Base-by-base conservation (phyloP, 2,888 invertebrate species). In the Erebia aethiops region DNA sequence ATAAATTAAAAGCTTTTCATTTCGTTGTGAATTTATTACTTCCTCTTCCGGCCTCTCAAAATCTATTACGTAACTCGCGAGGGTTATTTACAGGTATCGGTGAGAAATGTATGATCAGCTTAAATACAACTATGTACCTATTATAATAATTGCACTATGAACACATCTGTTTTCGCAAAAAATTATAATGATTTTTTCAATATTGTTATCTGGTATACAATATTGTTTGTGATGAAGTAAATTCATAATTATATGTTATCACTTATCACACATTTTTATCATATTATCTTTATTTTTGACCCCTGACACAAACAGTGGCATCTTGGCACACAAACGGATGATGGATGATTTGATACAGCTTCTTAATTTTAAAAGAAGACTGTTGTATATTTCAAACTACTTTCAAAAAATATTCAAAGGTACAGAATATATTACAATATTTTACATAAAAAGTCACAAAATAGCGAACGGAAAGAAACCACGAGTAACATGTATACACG, bases 1-100 rank as follows among this genome's bases (percentile, higher is more conserved):
- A 67, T 57, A 67, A 58, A 46, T 57, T 57, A 58, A 58, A 58
- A 21, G 43, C 66, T 57, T 57, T 66, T 57, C 57, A 49, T 67
- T 67, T 49, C n/a, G 26, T 41, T 26, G 57, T 16, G 46, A 71
- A 71, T 90, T 89, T 89, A 89, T 87, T 76, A 86, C 80, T 85
- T 85, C 84, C 84, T 80, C 82, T 86, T 87, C 85, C 87, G 86
- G 79, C 86, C 84, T 87, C 87, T 83, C 83, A 79, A 83, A 89
- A 88, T 89, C 89, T 88, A 88, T 89, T 88, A 87, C 85, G 78
- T 41, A 60, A 84, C 78, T 81, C 81, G 78, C 80, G 80, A 77
- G 82, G 85, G 86, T 87, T 86, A 87, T 86, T 86, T 81, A 78
- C 83, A 83, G 84, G 84, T 86, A 84, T 80, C 84, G 82, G 81